These are phyloP conservation scores for Gortyna flavago DNA, from an alignment of 2,888 invertebrate genomes.

Conservation along the genomic window DNA sequence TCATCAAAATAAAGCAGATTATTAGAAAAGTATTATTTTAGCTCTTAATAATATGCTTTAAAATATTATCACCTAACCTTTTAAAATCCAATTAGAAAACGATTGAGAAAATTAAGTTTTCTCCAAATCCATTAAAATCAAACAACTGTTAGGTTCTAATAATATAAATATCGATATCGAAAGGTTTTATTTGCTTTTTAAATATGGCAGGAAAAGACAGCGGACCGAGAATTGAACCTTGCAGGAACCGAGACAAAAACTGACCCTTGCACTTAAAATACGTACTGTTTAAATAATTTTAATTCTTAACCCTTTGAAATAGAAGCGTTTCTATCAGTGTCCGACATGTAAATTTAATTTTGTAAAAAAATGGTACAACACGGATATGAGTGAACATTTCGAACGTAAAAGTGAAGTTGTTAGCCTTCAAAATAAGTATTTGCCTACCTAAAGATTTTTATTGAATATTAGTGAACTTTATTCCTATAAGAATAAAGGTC, in stretches of 20 bases:
- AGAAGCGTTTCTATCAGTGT: conserved; percentile 56
- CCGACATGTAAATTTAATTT: conserved; percentile 59
- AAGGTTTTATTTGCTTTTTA: conserved; percentile 42
- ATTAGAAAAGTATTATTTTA: background rate
- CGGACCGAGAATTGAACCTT: conserved; percentile 73
- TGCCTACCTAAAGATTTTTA: conserved; percentile 66
- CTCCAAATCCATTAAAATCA: conserved; percentile 14
- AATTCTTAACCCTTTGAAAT: conserved; percentile 65
- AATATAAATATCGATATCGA: conserved; percentile 30
- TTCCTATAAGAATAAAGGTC: conserved; percentile 37
- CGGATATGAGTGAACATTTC: conserved; percentile 85
- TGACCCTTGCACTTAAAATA: conserved; percentile 49
- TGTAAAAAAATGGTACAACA: conserved; percentile 73
- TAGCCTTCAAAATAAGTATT: conserved; percentile 81
- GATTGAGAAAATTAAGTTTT: conserved; percentile 34
- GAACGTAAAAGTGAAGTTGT: conserved; percentile 82
- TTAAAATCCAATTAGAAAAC: conserved; percentile 25
- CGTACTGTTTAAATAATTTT: conserved; percentile 50
- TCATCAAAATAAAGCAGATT: background rate
- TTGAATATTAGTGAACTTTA: conserved; percentile 49
- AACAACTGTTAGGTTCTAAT: conserved; percentile 14
- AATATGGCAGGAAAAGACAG: conserved; percentile 70
- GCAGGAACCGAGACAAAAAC: conserved; percentile 66
- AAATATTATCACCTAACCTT: conserved; percentile 14
- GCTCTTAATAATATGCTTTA: background rate